Conservation (phyloP, 1,140 invertebrate genomes). For the Pseudomyrmex concolor region DNA sequence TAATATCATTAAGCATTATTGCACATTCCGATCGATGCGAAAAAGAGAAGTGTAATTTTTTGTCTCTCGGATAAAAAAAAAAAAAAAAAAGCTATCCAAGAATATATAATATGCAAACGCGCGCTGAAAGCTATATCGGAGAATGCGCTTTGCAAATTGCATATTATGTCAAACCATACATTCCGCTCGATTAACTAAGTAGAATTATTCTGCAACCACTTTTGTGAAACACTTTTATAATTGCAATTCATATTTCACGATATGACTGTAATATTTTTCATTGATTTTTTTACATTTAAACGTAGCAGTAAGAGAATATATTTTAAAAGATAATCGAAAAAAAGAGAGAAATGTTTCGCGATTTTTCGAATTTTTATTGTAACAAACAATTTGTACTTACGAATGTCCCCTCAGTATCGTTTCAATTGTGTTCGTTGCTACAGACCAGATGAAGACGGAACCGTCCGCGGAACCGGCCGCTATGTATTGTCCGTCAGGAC, state of each 20-base stretch:
- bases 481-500: constrained; percentile 94
- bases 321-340: background rate
- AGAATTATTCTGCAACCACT: background rate
- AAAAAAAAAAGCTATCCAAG: constrained; percentile 34
- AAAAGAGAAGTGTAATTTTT: constrained; percentile 27
- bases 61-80: constrained; percentile 14
- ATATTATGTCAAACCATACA: constrained; percentile 7
- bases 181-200: constrained; percentile 1
- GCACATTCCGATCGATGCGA: constrained; percentile 60
- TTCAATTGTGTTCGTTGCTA: constrained; percentile 91
- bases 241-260: background rate
- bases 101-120: constrained; percentile 39
- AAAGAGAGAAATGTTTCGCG: background rate
- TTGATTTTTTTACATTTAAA: no score
- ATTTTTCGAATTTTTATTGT: background rate
- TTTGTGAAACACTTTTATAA: background rate
- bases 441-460: constrained; percentile 96
- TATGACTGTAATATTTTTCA: background rate
- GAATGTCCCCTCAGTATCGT: constrained; percentile 94
- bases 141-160: constrained; percentile 5
- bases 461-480: constrained; percentile 96
- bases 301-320: no score
- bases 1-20: constrained; percentile 67
- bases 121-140: background rate
- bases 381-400: constrained; percentile 87